Conservation (phyloP, 2,797 vertebrate species). For the Sebastes melanostomus region DNA sequence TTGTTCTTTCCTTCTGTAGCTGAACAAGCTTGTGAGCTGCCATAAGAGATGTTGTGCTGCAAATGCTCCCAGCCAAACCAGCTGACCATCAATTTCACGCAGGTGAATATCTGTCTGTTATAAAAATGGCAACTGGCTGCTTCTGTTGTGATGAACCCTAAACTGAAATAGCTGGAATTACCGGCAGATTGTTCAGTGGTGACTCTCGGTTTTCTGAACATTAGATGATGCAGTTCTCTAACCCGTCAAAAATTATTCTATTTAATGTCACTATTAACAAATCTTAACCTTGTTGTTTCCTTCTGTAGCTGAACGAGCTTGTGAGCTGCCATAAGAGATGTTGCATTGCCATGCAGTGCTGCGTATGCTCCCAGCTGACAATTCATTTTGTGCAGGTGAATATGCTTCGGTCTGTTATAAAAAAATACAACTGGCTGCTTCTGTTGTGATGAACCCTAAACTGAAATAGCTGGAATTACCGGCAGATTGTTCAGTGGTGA, state of each 20-base stretch:
- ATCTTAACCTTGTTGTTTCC: rapidly evolving
- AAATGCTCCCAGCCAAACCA: rapidly evolving
- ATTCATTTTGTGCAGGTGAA: background rate
- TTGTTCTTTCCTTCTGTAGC: background rate
- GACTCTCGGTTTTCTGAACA: conserved; percentile 34
- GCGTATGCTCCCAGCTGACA: rapidly evolving
- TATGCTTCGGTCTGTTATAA: rapidly evolving
- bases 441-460: conserved; percentile 86
- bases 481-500: conserved; percentile 76
- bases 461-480: conserved; percentile 90
- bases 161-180: conserved; percentile 91
- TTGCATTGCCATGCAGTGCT: background rate
- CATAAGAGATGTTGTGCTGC: rapidly evolving
- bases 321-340: background rate
- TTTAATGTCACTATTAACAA: background rate
- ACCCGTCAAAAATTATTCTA: rapidly evolving
- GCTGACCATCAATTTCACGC: rapidly evolving
- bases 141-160: conserved; percentile 84
- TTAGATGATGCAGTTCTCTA: rapidly evolving
- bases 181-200: conserved; percentile 75
- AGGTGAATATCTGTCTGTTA: background rate
- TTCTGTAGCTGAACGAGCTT: background rate
- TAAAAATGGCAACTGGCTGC: rapidly evolving
- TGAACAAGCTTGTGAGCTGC: background rate
- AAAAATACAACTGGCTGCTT: background rate